Percentiles rank a stretch among this genome's conserved stretches.
Conservation (phyloP, 2,888 invertebrate genomes). For the Nemotelus nigrinus region DNA sequence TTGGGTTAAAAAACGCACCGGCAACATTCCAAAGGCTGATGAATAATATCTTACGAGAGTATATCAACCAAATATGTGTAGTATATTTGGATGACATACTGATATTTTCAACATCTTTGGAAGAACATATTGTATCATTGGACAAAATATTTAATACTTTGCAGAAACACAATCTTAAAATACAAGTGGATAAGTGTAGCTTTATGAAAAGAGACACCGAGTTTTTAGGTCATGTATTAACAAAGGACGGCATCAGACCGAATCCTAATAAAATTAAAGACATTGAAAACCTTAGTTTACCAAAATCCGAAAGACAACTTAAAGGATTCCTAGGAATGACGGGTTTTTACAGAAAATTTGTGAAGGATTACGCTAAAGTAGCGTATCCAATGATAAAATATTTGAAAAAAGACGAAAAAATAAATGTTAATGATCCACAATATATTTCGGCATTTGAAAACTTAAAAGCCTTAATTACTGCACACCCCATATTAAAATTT, state of each 20-base stretch:
- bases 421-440: slow-evolving; percentile 47
- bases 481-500: slow-evolving; percentile 46
- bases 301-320: slow-evolving; percentile 49
- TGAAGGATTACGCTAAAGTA: slow-evolving; percentile 47
- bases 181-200: slow-evolving; percentile 45
- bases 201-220: slow-evolving; percentile 45
- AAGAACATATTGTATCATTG: slow-evolving; percentile 42
- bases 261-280: slow-evolving; percentile 44
- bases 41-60: slow-evolving; percentile 45
- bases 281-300: slow-evolving; percentile 37
- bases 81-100: slow-evolving; percentile 38
- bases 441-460: slow-evolving; percentile 50
- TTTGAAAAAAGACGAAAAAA: slow-evolving; percentile 47
- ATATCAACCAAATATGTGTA: slow-evolving; percentile 46
- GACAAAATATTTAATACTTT: slow-evolving; percentile 36
- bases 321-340: slow-evolving; percentile 49
- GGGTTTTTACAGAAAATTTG: slow-evolving; percentile 48
- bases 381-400: slow-evolving; percentile 50
- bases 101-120: slow-evolving; percentile 29
- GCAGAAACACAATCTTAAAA: slow-evolving; percentile 43
- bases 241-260: slow-evolving; percentile 42
- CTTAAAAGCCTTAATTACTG: slow-evolving; percentile 42
- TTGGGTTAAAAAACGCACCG: slow-evolving; percentile 48
- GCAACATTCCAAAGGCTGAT: slow-evolving; percentile 48
- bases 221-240: slow-evolving; percentile 42